Base-by-base conservation (phyloP, 2,888 invertebrate genomes). In the Torymus auratus region DNA sequence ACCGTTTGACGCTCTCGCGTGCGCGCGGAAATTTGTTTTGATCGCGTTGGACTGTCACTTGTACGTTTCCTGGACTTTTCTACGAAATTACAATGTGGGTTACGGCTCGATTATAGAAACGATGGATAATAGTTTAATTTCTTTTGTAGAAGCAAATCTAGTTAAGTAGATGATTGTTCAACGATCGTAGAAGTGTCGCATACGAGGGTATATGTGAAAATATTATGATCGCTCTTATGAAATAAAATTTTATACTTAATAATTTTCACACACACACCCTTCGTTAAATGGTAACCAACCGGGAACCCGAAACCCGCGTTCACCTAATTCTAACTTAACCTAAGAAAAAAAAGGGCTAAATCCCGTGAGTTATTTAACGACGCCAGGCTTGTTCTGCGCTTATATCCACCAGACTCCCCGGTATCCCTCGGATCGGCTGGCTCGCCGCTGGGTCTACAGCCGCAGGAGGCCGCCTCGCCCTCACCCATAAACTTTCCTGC, bases 391-490 rank as follows among this genome's bases (percentile, higher is more conserved):
- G 67, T 60, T 71, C 67, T 52, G 60, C 74, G 41, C 41, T 41
- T 41, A 41, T 41, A 41, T 58, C 75, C 76, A 87, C 87, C 88
- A 90, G 90, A 90, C 90, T 90, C 90, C 87, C 90, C 90, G 87
- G 89, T 90, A 87, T 90, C 90, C 88, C 89, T 90, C 85, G 90
- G 90, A 89, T 90, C 90, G 86, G 89, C 89, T 86, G 89, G 89
- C 86, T 90, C 90, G 86, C 90, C 90, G 86, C 87, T 89, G 84
- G 89, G 89, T 85, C 88, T 89, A 85, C 89, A 88, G 86, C 86
- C 88, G 85, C 86, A 89, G 88, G 90, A 89, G 86, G 89, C 88
- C 73, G 41, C 41, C 41, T 82, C 82, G 85, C 89, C 90, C 86
- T 90, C 90, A 88, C 90, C 90, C 84, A 88, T 90, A 88, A 87